Evolutionary conservation across 1,140 invertebrate species (phyloP), one percentile per base, ranked within the genome.

Genomic region (Atta texana): DNA sequence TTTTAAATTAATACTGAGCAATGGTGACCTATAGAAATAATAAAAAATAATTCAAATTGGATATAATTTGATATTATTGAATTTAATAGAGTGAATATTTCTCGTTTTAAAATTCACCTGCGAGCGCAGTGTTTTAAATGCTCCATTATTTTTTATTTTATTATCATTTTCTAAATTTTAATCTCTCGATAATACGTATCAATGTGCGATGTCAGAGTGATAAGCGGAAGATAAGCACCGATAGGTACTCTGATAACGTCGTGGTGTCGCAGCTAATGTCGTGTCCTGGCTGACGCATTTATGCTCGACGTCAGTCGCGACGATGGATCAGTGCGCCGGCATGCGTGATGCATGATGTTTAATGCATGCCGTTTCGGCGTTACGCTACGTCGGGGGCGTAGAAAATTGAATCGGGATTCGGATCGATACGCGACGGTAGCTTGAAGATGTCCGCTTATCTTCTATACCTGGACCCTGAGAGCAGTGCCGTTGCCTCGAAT

Each of bases 341-440:
- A 85, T 85, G 88, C 80, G 74, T 85, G 81, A 88, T 89, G 88
- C 88, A 87, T 68, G 69, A 90, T 90, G 86, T 90, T 85, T 89
- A 90, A 90, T 90, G 89, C 88, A 90, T 90, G 86, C 66, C 78
- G 74, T 80, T 90, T 84, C 84, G 76, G 66, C 85, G 78, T 87
- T 74, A 53, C 78, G 66, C 85, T 90, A 63, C 66, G 85, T 77
- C 72, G 89, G 61, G 85, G 85, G 78, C 64, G 78, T 85, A 78
- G 88, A 90, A 90, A 90, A 90, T 90, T 90, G 88, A 90, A 87
- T 90, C 74, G 88, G 89, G 82, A 90, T 90, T 90, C 86, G 88
- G 88, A 90, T 90, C 89, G 89, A 90, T 90, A 90, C 78, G 85
- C 85, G 89, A 84, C 85, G 76, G 77, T 21, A 71, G 55, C 87